Evolutionary conservation across 2,797 vertebrate species (phyloP).

Genomic region (Rhinophrynus dorsalis): DNA sequence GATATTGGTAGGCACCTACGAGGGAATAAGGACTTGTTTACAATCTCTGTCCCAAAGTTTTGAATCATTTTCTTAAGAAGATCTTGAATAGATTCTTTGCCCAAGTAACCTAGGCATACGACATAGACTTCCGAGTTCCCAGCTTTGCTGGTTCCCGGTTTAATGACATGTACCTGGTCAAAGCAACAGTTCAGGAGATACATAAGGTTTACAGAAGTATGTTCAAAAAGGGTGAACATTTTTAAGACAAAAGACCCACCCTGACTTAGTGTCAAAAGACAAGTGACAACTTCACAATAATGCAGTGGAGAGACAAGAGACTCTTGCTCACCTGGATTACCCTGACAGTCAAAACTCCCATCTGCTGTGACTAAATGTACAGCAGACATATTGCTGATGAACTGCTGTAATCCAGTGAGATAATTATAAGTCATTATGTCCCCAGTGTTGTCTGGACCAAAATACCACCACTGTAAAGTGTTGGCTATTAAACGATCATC

Average conservation of each 20-base stretch:
- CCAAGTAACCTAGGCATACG: conserved; percentile 80
- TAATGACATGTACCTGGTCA: conserved; percentile 81
- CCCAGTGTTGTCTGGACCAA: conserved; percentile 91
- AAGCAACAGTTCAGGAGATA: conserved; percentile 91
- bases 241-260: conserved; percentile 93
- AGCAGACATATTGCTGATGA: conserved; percentile 72
- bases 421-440: conserved; percentile 85
- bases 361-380: conserved; percentile 92
- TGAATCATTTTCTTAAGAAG: conserved; percentile 84
- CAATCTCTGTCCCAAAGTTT: conserved; percentile 79
- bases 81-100: conserved; percentile 69
- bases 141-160: conserved; percentile 94
- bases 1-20: conserved; percentile 66
- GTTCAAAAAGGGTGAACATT: conserved; percentile 94
- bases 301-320: conserved; percentile 85
- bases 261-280: conserved; percentile 76
- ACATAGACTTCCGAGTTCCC: conserved; percentile 95
- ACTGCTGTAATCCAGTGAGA: conserved; percentile 78
- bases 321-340: conserved; percentile 94
- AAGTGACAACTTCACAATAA: conserved; percentile 86
- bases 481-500: conserved; percentile 91
- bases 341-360: conserved; percentile 97
- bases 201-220: conserved; percentile 87
- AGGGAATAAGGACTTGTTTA: conserved; percentile 78
- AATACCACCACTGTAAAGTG: conserved; percentile 89